These are phyloP conservation scores for Pollenia angustigena DNA, from an alignment of 2,888 invertebrate genomes.

Conservation along the genomic window DNA sequence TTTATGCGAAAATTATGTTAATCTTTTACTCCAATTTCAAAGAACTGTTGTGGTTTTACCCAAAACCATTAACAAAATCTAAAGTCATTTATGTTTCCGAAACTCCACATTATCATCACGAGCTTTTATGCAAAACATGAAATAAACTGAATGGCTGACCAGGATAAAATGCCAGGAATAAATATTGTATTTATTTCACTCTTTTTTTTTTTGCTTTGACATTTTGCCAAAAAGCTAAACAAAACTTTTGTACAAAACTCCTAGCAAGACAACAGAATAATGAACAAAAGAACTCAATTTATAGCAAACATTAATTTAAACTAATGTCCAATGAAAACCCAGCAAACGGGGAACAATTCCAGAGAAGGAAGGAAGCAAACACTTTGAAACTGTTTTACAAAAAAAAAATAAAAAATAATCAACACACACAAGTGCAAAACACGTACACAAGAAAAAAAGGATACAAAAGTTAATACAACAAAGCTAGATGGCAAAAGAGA, in stretches of 20 bases:
- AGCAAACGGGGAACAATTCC: slow-evolving; percentile 9
- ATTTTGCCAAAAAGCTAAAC: slow-evolving; percentile 3
- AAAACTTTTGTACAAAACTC: background rate
- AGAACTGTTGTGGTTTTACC: slow-evolving; percentile 16
- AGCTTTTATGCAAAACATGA: slow-evolving; percentile 26
- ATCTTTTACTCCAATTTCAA: slow-evolving; percentile 7
- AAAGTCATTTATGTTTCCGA: background rate
- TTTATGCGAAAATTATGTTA: slow-evolving; percentile 15
- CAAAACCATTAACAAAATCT: slow-evolving; percentile 15
- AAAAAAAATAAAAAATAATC: background rate
- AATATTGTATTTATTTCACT: slow-evolving; percentile 27
- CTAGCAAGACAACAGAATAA: slow-evolving; percentile 32
- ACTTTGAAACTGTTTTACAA: slow-evolving; percentile 40
- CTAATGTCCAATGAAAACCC: slow-evolving; percentile 47
- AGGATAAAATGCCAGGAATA: slow-evolving; percentile 28
- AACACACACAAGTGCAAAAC: background rate
- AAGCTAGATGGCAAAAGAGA: background rate
- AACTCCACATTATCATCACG: background rate
- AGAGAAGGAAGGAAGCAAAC: slow-evolving; percentile 12
- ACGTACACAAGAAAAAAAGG: background rate
- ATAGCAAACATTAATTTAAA: slow-evolving; percentile 65
- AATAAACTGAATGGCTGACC: slow-evolving; percentile 47
- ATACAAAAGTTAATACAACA: background rate
- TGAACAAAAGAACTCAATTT: slow-evolving; percentile 60
- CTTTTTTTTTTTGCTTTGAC: background rate